Conservation (phyloP, 2,888 invertebrate genomes). For the Ennomos erosarius region DNA sequence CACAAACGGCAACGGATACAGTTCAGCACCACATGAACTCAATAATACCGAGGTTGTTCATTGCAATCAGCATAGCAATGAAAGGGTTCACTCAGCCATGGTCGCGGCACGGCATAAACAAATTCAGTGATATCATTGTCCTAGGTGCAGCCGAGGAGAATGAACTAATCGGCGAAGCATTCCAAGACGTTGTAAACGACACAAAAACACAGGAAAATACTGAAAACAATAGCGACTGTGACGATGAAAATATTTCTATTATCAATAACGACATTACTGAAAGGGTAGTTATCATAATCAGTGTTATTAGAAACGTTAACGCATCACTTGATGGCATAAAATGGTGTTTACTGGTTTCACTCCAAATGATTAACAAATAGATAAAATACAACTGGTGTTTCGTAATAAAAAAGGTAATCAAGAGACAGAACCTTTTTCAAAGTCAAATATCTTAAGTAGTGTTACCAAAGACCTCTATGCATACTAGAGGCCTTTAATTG, state of each 20-base stretch:
- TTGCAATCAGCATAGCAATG: constrained; percentile 26
- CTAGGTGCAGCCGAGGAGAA: constrained; percentile 43
- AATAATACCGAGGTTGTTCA: constrained; percentile 11
- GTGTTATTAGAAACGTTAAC: no score
- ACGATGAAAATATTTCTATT: constrained; percentile 1
- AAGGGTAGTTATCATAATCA: no score
- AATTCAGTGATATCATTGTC: constrained; percentile 57
- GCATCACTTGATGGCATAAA: no score
- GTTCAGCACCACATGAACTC: constrained; percentile 8
- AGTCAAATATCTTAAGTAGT: no score
- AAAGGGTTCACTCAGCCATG: constrained; percentile 46
- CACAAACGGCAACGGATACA: constrained; percentile 9
- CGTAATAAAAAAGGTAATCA: no score
- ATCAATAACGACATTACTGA: no score
- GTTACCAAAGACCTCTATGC: no score
- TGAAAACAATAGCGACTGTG: constrained; percentile 7
- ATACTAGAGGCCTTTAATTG: no score
- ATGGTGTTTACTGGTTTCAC: no score
- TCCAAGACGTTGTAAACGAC: constrained; percentile 2
- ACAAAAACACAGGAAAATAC: background rate
- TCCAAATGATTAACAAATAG: no score
- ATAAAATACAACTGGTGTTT: no score
- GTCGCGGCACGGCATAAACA: constrained; percentile 23
- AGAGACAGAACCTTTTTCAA: no score
- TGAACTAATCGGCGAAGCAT: constrained; percentile 20